phyloP scores from a whole-genome alignment of 2,888 invertebrate species.

The Eutolmus rufibarbis region DNA sequence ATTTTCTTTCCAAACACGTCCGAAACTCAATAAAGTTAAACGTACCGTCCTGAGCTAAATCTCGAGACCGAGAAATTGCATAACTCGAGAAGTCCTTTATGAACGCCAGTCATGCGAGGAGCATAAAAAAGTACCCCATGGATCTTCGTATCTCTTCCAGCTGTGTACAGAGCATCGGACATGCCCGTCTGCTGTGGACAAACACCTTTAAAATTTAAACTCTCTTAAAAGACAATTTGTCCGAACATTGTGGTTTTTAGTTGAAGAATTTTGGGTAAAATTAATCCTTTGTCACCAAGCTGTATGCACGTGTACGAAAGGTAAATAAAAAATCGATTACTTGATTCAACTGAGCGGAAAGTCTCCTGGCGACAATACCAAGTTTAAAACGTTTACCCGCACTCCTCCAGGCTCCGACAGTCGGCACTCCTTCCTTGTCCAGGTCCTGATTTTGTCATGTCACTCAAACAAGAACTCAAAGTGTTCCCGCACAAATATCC shows the following conservation, averaged over 20 bases:
- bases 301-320: neutral
- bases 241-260: neutral
- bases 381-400: neutral
- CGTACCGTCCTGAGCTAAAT: neutral
- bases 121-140: neutral
- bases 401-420: neutral
- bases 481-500: neutral
- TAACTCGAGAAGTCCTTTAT: neutral
- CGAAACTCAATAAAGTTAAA: neutral
- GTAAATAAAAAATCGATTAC: neutral
- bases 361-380: neutral
- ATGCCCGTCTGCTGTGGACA: neutral
- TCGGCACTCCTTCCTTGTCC: neutral
- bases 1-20: neutral
- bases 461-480: neutral
- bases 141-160: neutral
- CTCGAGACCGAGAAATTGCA: neutral
- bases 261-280: neutral
- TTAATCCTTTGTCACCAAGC: neutral
- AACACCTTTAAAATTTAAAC: neutral
- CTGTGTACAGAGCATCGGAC: neutral
- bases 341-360: neutral
- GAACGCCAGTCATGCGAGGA: neutral
- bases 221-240: neutral
- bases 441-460: neutral